Evolutionary conservation across 2,888 invertebrate species (phyloP).

Genomic region (Hoplodrina ambigua): DNA sequence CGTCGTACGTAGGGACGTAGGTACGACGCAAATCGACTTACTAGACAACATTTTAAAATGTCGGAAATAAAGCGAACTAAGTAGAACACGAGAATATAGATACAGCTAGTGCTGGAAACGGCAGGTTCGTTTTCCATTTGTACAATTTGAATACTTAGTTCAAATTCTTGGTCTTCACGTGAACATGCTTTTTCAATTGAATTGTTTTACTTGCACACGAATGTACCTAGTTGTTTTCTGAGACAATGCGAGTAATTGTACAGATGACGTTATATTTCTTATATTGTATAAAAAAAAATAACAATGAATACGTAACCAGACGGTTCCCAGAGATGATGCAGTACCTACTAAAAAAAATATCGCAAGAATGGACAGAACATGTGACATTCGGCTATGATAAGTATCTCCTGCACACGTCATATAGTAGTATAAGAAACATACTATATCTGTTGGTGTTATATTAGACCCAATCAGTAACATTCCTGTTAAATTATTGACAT

Average conservation of each 20-base stretch:
- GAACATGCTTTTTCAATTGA: slow-evolving; percentile 72
- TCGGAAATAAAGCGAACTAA: slow-evolving; percentile 34
- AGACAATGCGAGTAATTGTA: slow-evolving; percentile 8
- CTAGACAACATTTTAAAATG: slow-evolving; percentile 43
- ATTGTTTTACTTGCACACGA: slow-evolving; percentile 65
- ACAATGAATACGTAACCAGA: slow-evolving; percentile 1
- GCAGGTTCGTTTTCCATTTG: slow-evolving; percentile 53
- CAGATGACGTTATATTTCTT: neutral
- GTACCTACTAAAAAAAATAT: neutral
- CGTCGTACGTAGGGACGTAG: neutral
- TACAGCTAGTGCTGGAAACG: slow-evolving; percentile 33
- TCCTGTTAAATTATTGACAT: slow-evolving; percentile 45
- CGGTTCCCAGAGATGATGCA: neutral
- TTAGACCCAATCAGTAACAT: slow-evolving; percentile 29
- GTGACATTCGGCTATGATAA: neutral
- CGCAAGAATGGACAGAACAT: neutral
- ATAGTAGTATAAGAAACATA: too few relatives aligned
- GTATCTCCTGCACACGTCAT: neutral
- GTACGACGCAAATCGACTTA: slow-evolving; percentile 31
- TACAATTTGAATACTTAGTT: slow-evolving; percentile 66
- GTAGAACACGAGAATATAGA: slow-evolving; percentile 38
- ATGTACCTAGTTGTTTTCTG: slow-evolving; percentile 27
- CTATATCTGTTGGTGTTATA: slow-evolving; percentile 2
- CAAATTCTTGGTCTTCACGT: slow-evolving; percentile 64
- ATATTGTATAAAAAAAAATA: neutral